phyloP scores from a whole-genome alignment of 2,888 invertebrate species.

The Tachystola acroxantha region DNA sequence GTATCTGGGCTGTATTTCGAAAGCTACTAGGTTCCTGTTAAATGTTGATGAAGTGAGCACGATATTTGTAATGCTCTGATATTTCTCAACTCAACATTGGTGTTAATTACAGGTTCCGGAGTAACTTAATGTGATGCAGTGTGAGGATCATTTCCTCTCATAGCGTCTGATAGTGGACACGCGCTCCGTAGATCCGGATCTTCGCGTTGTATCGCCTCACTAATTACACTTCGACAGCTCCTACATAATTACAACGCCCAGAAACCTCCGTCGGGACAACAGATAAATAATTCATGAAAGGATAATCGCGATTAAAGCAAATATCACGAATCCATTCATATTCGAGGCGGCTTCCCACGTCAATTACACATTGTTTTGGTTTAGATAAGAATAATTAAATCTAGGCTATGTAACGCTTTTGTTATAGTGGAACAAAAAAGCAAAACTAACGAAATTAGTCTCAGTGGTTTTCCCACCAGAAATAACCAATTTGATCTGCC shows the following conservation, averaged over 20 bases:
- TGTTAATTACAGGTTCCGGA: too few relatives aligned
- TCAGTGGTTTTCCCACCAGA: not conserved
- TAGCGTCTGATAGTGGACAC: too few relatives aligned
- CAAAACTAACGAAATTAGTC: not conserved
- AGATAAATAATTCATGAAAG: constrained; percentile 56
- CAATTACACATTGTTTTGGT: constrained; percentile 19
- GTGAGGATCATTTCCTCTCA: too few relatives aligned
- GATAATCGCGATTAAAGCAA: constrained; percentile 47
- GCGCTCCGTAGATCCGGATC: constrained; percentile 15
- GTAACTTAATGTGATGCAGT: too few relatives aligned
- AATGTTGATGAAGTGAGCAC: too few relatives aligned
- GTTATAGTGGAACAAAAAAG: not conserved
- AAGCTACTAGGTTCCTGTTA: too few relatives aligned
- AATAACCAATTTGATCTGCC: too few relatives aligned
- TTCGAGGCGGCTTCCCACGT: constrained; percentile 25
- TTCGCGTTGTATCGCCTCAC: constrained; percentile 35
- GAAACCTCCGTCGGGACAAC: constrained; percentile 25
- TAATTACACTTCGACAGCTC: constrained; percentile 50
- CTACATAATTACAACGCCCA: constrained; percentile 39
- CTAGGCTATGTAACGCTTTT: not conserved
- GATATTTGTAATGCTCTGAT: too few relatives aligned
- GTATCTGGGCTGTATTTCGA: too few relatives aligned
- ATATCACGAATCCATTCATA: constrained; percentile 43
- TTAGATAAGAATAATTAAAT: constrained; percentile 10
- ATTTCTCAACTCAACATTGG: too few relatives aligned